phyloP scores from a whole-genome alignment of 2,888 invertebrate genomes.

The Archips crataeganus region DNA sequence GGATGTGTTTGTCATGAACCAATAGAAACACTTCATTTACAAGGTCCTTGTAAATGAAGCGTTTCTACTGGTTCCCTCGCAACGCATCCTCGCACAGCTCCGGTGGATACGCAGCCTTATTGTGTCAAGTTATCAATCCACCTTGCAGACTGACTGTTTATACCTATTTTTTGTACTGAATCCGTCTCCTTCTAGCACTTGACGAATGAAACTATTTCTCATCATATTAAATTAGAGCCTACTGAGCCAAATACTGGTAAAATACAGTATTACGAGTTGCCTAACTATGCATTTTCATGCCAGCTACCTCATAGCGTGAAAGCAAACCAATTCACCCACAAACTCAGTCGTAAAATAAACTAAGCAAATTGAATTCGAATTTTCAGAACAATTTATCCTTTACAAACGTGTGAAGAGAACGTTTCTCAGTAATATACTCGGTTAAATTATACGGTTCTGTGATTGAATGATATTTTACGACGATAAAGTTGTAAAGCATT shows the following conservation, averaged over 20 bases:
- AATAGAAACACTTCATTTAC: too few relatives aligned
- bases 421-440: conserved; percentile 12
- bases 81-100: too few relatives aligned
- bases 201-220: too few relatives aligned
- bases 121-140: too few relatives aligned
- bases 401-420: conserved; percentile 33
- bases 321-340: conserved; percentile 30
- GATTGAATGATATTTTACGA: conserved; percentile 4
- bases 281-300: not conserved
- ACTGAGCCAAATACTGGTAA: not conserved
- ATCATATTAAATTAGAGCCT: too few relatives aligned
- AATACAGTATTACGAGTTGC: not conserved
- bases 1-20: too few relatives aligned
- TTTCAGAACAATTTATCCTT: conserved; percentile 25
- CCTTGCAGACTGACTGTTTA: too few relatives aligned
- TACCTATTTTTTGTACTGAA: too few relatives aligned
- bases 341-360: conserved; percentile 33
- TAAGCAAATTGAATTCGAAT: conserved; percentile 34
- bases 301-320: not conserved
- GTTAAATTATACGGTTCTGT: conserved; percentile 7
- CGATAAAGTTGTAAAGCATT: conserved; percentile 1
- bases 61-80: too few relatives aligned
- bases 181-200: too few relatives aligned
- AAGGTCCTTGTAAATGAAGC: too few relatives aligned
- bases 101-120: too few relatives aligned